A percentile compares a stretch with the other conserved stretches of the same genome.
phyloP scores from a whole-genome alignment of 2,113 vertebrate species.

The Lontra canadensis region DNA sequence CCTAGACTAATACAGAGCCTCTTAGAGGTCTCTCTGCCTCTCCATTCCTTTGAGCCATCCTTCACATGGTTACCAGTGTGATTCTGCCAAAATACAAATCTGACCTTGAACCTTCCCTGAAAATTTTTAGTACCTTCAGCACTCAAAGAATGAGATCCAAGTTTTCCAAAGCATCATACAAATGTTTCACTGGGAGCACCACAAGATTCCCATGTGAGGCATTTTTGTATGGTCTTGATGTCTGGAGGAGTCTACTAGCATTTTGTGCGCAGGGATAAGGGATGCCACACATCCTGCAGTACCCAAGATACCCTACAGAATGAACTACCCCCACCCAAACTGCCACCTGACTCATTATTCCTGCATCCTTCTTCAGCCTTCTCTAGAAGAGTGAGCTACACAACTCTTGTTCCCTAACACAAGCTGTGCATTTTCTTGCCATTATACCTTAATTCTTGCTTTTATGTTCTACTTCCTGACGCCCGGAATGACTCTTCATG shows the following conservation, averaged over 20 bases:
- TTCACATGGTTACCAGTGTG: not conserved
- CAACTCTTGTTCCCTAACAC: not conserved
- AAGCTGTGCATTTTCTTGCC: not conserved
- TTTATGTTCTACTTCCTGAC: not conserved
- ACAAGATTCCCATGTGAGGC: not conserved
- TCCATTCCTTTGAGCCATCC: not conserved
- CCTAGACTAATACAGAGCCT: not conserved
- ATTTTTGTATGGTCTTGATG: not conserved
- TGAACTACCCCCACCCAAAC: not conserved
- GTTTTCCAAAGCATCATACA: not conserved
- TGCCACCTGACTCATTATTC: not conserved
- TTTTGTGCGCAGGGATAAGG: not conserved
- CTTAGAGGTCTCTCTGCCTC: not conserved
- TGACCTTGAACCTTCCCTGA: not conserved
- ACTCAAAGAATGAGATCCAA: not conserved
- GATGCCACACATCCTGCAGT: not conserved
- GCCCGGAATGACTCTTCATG: not conserved
- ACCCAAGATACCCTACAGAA: not conserved
- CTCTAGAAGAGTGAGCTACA: not conserved
- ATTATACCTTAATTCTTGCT: not conserved
- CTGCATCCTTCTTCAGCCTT: not conserved
- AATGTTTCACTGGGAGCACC: not conserved
- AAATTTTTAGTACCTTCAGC: not conserved
- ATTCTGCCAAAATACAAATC: not conserved
- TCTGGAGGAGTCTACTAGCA: not conserved